These are phyloP conservation scores for Phymatocera aterrima DNA, from an alignment of 2,888 invertebrate species.

Conservation along the genomic window DNA sequence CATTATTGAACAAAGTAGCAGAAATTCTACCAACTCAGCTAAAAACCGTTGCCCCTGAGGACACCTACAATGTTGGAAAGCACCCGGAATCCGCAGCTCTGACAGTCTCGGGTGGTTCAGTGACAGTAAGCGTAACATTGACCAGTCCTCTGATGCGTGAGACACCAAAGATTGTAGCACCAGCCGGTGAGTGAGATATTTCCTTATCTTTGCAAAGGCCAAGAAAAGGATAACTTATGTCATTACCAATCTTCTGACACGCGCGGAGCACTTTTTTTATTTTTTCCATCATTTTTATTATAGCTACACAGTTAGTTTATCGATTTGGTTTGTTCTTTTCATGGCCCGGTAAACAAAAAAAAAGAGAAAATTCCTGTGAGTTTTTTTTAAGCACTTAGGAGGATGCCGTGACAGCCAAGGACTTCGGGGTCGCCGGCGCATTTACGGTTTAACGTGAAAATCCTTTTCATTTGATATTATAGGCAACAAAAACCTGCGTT, in stretches of 20 bases:
- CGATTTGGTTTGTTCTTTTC: slow-evolving; percentile 72
- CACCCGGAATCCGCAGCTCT: slow-evolving; percentile 91
- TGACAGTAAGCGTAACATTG: slow-evolving; percentile 90
- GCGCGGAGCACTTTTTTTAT: slow-evolving; percentile 54
- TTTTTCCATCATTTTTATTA: slow-evolving; percentile 47
- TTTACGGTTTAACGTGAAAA: slow-evolving; percentile 52
- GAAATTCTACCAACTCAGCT: slow-evolving; percentile 90
- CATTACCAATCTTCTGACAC: slow-evolving; percentile 20
- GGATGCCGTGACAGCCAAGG: slow-evolving; percentile 64
- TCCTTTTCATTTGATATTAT: slow-evolving; percentile 54
- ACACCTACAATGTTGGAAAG: slow-evolving; percentile 89
- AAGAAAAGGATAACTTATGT: slow-evolving; percentile 71
- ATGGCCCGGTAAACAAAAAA: slow-evolving; percentile 64
- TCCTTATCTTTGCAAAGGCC: slow-evolving; percentile 63
- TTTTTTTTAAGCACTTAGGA: slow-evolving; percentile 65
- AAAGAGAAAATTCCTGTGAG: slow-evolving; percentile 51
- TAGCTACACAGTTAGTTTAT: slow-evolving; percentile 42
- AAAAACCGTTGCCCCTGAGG: slow-evolving; percentile 83
- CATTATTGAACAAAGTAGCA: slow-evolving; percentile 91
- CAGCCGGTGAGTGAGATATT: slow-evolving; percentile 68
- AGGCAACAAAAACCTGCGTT: slow-evolving; percentile 56
- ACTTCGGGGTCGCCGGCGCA: slow-evolving; percentile 59
- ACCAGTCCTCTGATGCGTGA: slow-evolving; percentile 96
- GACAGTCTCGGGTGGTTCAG: slow-evolving; percentile 86
- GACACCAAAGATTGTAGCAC: slow-evolving; percentile 66